Base-by-base conservation (phyloP, 2,888 invertebrate species). In the Oligia strigilis region DNA sequence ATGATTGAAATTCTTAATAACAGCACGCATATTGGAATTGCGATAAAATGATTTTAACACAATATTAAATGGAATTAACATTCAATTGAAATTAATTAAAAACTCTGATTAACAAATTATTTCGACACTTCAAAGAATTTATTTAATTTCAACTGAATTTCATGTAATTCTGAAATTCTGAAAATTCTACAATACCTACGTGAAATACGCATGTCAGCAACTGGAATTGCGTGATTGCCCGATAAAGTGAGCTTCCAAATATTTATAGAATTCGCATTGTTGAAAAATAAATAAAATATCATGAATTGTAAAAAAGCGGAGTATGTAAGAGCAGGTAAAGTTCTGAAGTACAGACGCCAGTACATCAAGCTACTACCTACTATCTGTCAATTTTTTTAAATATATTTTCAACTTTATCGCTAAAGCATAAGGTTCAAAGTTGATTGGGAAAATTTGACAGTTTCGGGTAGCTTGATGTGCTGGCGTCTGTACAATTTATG, bases 81-180 rank as follows among this genome's bases (percentile, higher is more conserved):
- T n/a, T 66, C 49, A 49, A n/a, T 19, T 40, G 5, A 14, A 76
- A 75, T 76, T 49, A 49, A 75, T 60, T 8, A 49, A 72, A 49
- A 49, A 9, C 60, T 49, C 14, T 5, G 46, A 9, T 75, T 75
- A n/a, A 49, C 17, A 19, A 75, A 49, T 49, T 13, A 75, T 75
- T 60, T 75, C n/a, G 13, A n/a, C 9, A 36, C 40, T 52, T 60
- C 46, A 17, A 46, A 46, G 52, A 75, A 75, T 58, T 23, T 58
- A 29, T 19, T 72, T 43, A 13, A 46, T 66, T 52, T 72, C 13
- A 65, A 46, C 29, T 23, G 29, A 19, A 64, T 19, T 46, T 43
- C 17, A 19, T 36, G 29, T 66, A 46, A 43, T 72, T 19, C 60
- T n/a, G 19, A 23, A 72, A 40, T 60, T 14, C 17, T n/a, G 76